phyloP scores from a whole-genome alignment of 2,888 invertebrate genomes.

The Spatulosminthurus flaviceps region DNA sequence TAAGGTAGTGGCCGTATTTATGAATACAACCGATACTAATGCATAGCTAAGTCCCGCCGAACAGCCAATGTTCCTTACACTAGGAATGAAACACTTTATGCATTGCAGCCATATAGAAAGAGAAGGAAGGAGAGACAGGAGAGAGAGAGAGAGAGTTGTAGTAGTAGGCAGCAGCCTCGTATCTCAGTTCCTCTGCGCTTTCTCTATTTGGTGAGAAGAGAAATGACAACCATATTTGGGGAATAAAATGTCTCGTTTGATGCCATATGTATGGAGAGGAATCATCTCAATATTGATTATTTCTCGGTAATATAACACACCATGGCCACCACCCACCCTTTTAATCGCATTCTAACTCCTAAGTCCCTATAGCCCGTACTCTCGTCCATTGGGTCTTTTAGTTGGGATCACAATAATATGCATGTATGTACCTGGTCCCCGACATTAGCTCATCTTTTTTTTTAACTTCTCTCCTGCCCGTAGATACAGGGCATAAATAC shows the following conservation, averaged over 20 bases:
- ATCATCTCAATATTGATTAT: conserved; percentile 64
- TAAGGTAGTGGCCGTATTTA: neutral
- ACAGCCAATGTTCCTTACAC: no score
- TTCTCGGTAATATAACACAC: conserved; percentile 51
- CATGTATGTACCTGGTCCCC: no score
- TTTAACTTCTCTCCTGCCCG: no score
- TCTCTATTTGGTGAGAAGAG: conserved; percentile 43
- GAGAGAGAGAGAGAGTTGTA: conserved; percentile 5
- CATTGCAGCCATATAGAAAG: neutral
- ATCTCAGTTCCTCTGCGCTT: conserved; percentile 28
- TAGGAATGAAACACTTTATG: neutral
- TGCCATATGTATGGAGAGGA: conserved; percentile 52
- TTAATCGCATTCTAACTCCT: conserved; percentile 11
- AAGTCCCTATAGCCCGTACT: neutral
- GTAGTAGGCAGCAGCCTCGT: neutral
- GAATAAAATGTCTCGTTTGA: conserved; percentile 58
- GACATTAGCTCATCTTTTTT: no score
- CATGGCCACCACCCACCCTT: conserved; percentile 58
- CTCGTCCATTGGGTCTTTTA: no score
- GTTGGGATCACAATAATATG: no score
- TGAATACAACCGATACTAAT: neutral
- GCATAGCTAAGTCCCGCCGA: neutral
- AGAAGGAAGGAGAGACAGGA: neutral
- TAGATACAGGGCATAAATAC: no score
- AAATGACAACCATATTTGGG: conserved; percentile 60